Conservation (phyloP, 2,113 vertebrate species). For the Perccottus glenii region DNA sequence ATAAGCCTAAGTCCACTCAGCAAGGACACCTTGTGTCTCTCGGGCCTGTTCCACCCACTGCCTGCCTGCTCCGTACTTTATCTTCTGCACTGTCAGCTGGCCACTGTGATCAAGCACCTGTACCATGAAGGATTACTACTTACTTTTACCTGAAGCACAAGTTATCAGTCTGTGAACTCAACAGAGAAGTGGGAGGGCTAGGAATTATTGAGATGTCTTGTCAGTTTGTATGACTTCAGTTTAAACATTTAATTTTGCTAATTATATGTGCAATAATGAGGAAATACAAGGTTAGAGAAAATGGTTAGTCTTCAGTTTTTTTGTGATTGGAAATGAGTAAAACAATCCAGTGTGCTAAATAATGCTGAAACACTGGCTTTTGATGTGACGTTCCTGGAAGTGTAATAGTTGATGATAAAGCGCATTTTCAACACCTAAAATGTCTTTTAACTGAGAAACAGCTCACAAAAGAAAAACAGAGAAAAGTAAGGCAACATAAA, state of each 20-base stretch:
- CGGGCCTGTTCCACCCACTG: conserved; percentile 6
- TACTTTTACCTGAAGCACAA: not conserved
- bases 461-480: too few relatives aligned
- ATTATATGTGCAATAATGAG: not conserved
- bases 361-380: too few relatives aligned
- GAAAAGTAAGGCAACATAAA: too few relatives aligned
- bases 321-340: not conserved
- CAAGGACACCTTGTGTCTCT: conserved; percentile 6
- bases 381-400: too few relatives aligned
- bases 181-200: not conserved
- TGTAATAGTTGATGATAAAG: too few relatives aligned
- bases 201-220: not conserved
- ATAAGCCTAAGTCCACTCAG: conserved; percentile 2
- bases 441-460: too few relatives aligned
- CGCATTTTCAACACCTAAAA: too few relatives aligned
- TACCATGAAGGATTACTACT: conserved; percentile 2
- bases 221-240: not conserved
- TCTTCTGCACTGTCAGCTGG: not conserved
- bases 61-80: not conserved
- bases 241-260: not conserved
- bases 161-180: not conserved
- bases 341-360: too few relatives aligned
- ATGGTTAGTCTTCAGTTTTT: not conserved
- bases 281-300: not conserved
- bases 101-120: conserved; percentile 21